Percentiles rank a stretch among this genome's conserved stretches.
Conservation (phyloP, 2,888 invertebrate genomes). For the Cheilosia urbana region DNA sequence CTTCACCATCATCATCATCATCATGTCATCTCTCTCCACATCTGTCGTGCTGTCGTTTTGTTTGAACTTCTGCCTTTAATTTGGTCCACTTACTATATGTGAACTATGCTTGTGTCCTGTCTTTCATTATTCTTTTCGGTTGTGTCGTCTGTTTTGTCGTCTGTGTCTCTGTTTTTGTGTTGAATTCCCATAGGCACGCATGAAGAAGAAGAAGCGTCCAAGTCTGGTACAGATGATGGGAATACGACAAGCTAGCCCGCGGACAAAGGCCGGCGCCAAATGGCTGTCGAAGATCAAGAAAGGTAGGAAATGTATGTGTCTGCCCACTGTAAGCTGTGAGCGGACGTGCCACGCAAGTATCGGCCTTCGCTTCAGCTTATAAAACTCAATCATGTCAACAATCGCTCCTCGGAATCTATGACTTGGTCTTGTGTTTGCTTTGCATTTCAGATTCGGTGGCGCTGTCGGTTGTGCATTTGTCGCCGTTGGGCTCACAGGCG, state of each 20-base stretch:
- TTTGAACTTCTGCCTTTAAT: slow-evolving; percentile 29
- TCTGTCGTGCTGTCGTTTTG: slow-evolving; percentile 52
- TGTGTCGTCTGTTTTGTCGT: slow-evolving; percentile 60
- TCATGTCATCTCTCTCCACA: slow-evolving; percentile 30
- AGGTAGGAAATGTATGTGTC: slow-evolving; percentile 88
- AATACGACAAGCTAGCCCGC: slow-evolving; percentile 90
- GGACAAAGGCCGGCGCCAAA: slow-evolving; percentile 94
- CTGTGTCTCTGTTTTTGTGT: slow-evolving; percentile 71
- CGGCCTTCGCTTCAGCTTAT: slow-evolving; percentile 66
- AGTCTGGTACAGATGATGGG: slow-evolving; percentile 93
- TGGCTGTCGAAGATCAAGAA: slow-evolving; percentile 95
- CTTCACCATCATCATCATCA: slow-evolving; percentile 32
- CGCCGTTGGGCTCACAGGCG: slow-evolving; percentile 92
- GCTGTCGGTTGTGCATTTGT: slow-evolving; percentile 91
- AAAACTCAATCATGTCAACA: background rate
- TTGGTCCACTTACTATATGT: slow-evolving; percentile 19
- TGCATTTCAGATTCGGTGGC: slow-evolving; percentile 88
- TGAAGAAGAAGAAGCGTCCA: slow-evolving; percentile 90
- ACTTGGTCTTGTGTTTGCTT: slow-evolving; percentile 57
- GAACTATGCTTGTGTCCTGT: slow-evolving; percentile 66
- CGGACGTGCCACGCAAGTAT: slow-evolving; percentile 18
- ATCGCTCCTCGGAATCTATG: slow-evolving; percentile 40
- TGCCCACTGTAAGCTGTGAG: slow-evolving; percentile 58
- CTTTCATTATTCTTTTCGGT: slow-evolving; percentile 44
- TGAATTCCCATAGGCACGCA: slow-evolving; percentile 84